Evolutionary conservation across 1,140 invertebrate genomes (phyloP).

Genomic region (Spodoptera frugiperda): DNA sequence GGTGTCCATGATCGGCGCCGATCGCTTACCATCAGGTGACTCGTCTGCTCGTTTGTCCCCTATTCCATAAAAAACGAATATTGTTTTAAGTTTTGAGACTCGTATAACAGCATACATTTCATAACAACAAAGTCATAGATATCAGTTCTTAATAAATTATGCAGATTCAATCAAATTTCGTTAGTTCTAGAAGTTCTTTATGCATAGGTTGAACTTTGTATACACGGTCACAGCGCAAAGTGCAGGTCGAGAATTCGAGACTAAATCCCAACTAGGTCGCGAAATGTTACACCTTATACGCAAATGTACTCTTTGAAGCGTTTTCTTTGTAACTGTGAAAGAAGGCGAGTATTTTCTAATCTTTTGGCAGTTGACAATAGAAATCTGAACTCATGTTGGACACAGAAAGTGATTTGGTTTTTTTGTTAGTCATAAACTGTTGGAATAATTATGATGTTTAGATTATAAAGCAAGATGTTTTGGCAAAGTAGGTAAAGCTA

Average conservation of each 20-base stretch:
- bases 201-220: neutral
- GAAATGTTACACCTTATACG: conserved; percentile 13
- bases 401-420: no score
- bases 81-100: no score
- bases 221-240: neutral
- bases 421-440: no score
- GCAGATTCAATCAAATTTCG: neutral
- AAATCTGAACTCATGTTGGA: neutral
- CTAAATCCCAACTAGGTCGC: neutral
- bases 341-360: neutral
- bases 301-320: conserved; percentile 13
- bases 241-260: conserved; percentile 5
- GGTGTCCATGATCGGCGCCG: no score
- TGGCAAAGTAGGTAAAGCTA: no score
- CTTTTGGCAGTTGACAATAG: neutral
- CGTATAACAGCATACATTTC: no score
- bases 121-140: no score
- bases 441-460: no score
- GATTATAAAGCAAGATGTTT: no score
- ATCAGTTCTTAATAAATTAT: neutral
- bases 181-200: neutral
- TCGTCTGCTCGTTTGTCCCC: no score
- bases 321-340: conserved; percentile 1
- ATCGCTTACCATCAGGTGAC: no score
- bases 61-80: no score